phyloP scores from a whole-genome alignment of 1,140 invertebrate species.

The Pogonognathellus flavescens region DNA sequence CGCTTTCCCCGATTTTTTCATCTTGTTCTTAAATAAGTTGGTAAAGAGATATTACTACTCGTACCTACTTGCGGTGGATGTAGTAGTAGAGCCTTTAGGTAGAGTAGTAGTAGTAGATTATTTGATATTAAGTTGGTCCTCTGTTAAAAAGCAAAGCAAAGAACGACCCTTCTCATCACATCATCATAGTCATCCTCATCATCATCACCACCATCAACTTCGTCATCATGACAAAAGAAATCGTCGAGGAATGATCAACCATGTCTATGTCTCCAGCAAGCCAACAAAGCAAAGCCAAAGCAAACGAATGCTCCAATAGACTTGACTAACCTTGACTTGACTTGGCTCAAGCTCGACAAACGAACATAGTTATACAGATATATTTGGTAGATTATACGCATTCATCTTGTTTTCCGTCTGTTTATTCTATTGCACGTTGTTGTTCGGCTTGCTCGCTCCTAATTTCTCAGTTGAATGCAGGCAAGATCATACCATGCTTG shows the following conservation, averaged over 20 bases:
- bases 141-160: conserved; percentile 32
- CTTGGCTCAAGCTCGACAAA: conserved; percentile 32
- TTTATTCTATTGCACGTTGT: conserved; percentile 48
- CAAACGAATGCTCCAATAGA: conserved; percentile 57
- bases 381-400: conserved; percentile 37
- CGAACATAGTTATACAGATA: conserved; percentile 47
- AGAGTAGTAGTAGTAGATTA: conserved; percentile 13
- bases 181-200: conserved; percentile 56
- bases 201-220: conserved; percentile 59
- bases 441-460: conserved; percentile 26
- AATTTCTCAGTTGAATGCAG: conserved; percentile 50
- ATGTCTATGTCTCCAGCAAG: conserved; percentile 53
- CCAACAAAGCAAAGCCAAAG: conserved; percentile 14
- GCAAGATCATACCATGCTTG: not conserved
- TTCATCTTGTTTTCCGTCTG: conserved; percentile 43
- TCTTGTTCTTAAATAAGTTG: not conserved
- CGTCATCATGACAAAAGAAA: conserved; percentile 62
- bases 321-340: conserved; percentile 46
- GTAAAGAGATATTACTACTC: not conserved
- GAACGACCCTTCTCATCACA: conserved; percentile 59
- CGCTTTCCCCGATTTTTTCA: conserved; percentile 41
- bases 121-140: conserved; percentile 44
- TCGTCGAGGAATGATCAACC: conserved; percentile 53
- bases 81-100: not conserved
- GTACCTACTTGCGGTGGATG: not conserved